Evolutionary conservation across 2,113 vertebrate genomes (phyloP), one percentile per base, ranked within the genome.

Genomic region (Crotophaga sulcirostris): DNA sequence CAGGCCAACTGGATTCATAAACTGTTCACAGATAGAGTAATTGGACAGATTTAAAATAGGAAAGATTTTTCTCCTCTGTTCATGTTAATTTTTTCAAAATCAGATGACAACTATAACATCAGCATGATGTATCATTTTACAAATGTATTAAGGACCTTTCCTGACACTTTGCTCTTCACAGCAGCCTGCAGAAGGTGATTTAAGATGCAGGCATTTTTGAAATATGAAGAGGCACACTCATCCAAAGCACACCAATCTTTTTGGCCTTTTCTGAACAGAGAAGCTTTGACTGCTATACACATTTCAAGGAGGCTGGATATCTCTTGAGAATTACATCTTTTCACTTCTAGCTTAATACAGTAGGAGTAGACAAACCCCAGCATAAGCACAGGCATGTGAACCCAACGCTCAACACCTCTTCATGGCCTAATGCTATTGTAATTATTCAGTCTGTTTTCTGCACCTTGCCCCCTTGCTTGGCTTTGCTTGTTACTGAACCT

Each of bases 1-100:
- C 47, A 56, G 33, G 86, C 91, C 93, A 95, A 93, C 56, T 93
- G 80, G 86, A 94, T 78, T 89, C 7, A 94, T 87, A 72, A 89
- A 64, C 44, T 75, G 24, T 52, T 89, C 89, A 91, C 52, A 90
- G 81, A 85, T 25, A 89, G 1, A 73, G 63, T 66, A 93, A 87
- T 80, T 4, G 14, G 52, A 85, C 62, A 76, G 63, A 76, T 91
- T 82, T 91, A 90, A 94, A 96, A 89, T 45, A 95, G 62, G 58
- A 93, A 95, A 94, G 3, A 55, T 87, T 90, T 78, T 82, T 33
- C 21, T 82, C 16, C 24, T 73, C 34, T 54, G 13, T 62, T 87
- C 2, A 2, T 67, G 33, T 20, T 78, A 66, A 2, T 56, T 63
- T 91, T 83, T 93, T 56, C 16, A n/a, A 87, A 84, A 55, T 86